These are phyloP conservation scores for Paramormyrops kingsleyae DNA, from an alignment of 2,113 vertebrate species.

Conservation along the genomic window DNA sequence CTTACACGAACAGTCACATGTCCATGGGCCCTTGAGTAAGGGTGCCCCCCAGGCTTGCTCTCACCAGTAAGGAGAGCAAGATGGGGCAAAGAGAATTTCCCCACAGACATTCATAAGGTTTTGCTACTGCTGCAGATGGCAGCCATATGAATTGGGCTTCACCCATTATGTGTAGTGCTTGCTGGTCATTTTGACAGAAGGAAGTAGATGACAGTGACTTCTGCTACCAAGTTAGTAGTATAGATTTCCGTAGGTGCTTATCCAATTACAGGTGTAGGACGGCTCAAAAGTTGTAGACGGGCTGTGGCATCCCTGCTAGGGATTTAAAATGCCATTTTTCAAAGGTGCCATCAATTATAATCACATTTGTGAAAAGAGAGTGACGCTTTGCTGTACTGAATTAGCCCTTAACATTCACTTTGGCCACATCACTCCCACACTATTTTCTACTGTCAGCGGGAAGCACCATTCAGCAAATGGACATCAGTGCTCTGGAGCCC, in stretches of 20 bases:
- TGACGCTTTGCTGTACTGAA: neutral
- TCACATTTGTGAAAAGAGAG: neutral
- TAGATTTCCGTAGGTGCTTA: neutral
- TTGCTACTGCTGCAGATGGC: neutral
- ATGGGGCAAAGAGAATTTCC: neutral
- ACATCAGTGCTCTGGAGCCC: neutral
- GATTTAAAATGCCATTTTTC: neutral
- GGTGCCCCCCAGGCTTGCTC: neutral
- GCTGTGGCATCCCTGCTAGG: neutral
- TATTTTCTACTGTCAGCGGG: neutral
- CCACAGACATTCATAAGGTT: neutral
- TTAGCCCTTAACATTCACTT: neutral
- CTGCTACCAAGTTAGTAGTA: neutral
- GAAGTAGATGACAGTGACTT: neutral
- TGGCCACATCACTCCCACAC: neutral
- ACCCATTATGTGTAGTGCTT: neutral
- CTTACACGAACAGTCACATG: neutral
- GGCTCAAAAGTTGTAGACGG: neutral
- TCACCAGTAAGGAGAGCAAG: neutral
- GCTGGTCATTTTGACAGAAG: neutral
- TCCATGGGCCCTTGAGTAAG: neutral
- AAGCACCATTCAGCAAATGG: neutral
- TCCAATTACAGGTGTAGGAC: constrained; percentile 1
- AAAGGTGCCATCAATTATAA: constrained; percentile 3
- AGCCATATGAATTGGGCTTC: neutral